These are phyloP conservation scores for Catamblyrhynchus diadema DNA, from an alignment of 2,797 vertebrate genomes.

Conservation along the genomic window DNA sequence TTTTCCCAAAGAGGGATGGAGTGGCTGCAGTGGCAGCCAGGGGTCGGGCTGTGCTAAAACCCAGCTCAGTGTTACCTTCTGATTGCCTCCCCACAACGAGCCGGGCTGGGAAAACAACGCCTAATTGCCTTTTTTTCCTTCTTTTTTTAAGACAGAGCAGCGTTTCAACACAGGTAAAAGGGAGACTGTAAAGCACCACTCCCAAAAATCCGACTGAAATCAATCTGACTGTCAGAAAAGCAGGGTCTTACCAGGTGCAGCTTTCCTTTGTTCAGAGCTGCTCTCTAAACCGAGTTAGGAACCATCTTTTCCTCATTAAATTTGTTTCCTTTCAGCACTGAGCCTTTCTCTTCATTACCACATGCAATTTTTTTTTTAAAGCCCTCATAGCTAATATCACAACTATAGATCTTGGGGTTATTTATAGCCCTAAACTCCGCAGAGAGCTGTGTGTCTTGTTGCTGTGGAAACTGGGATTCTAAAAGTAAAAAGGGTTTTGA, in stretches of 20 bases:
- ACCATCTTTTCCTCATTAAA: slow-evolving; percentile 19
- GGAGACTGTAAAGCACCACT: neutral
- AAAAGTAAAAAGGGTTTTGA: neutral
- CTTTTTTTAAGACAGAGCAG: accelerated
- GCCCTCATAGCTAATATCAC: slow-evolving; percentile 42
- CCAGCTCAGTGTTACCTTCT: neutral
- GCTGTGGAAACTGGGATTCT: slow-evolving; percentile 64
- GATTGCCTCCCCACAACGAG: neutral
- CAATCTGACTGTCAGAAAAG: neutral
- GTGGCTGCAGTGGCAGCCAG: neutral
- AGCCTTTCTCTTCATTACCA: slow-evolving; percentile 2
- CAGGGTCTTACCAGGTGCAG: neutral
- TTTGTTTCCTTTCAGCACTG: neutral
- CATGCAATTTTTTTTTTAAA: neutral
- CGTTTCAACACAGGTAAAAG: neutral
- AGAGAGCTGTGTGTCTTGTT: slow-evolving; percentile 68
- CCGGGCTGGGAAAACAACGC: neutral
- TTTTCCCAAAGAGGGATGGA: neutral
- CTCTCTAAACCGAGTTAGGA: neutral
- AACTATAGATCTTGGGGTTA: slow-evolving; percentile 61
- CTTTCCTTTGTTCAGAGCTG: slow-evolving; percentile 22
- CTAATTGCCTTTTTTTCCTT: neutral
- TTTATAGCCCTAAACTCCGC: slow-evolving; percentile 72
- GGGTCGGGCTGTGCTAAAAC: neutral
- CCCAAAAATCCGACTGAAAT: neutral